Percentiles rank a stretch among this genome's conserved stretches.
Evolutionary conservation across 2,113 vertebrate species (phyloP).

Genomic region (Poecilia latipinna): DNA sequence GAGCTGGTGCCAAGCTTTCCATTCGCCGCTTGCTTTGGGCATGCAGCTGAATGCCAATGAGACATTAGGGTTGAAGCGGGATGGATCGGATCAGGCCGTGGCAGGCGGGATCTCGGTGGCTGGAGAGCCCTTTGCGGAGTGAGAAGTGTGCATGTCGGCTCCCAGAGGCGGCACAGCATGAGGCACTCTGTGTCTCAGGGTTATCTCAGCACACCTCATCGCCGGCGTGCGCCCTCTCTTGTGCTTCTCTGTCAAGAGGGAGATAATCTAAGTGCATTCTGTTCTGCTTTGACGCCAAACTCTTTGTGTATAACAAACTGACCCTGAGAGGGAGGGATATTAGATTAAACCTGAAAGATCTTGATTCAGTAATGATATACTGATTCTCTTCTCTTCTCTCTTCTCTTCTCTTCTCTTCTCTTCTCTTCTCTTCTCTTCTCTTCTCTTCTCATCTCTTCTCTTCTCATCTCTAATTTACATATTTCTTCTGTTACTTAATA

Average conservation of each 20-base stretch:
- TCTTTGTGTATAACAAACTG: slow-evolving; percentile 27
- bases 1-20: slow-evolving; percentile 55
- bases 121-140: slow-evolving; percentile 54
- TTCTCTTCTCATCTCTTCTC: too few relatives aligned
- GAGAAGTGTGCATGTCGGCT: slow-evolving; percentile 26
- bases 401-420: background rate
- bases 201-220: slow-evolving; percentile 56
- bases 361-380: slow-evolving; percentile 38
- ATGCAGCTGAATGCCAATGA: slow-evolving; percentile 75
- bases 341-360: slow-evolving; percentile 34
- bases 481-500: too few relatives aligned
- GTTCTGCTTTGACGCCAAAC: slow-evolving; percentile 30
- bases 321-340: slow-evolving; percentile 16
- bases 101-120: slow-evolving; percentile 40
- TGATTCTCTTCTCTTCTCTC: slow-evolving; percentile 11
- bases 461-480: too few relatives aligned
- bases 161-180: slow-evolving; percentile 39
- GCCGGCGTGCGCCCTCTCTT: slow-evolving; percentile 23
- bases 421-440: background rate
- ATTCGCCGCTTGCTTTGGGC: slow-evolving; percentile 50
- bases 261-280: slow-evolving; percentile 51
- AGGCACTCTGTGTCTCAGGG: slow-evolving; percentile 22
- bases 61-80: slow-evolving; percentile 56
- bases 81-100: slow-evolving; percentile 39
- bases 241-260: slow-evolving; percentile 32